phyloP scores from a whole-genome alignment of 2,113 vertebrate species.

The Lepus americanus region DNA sequence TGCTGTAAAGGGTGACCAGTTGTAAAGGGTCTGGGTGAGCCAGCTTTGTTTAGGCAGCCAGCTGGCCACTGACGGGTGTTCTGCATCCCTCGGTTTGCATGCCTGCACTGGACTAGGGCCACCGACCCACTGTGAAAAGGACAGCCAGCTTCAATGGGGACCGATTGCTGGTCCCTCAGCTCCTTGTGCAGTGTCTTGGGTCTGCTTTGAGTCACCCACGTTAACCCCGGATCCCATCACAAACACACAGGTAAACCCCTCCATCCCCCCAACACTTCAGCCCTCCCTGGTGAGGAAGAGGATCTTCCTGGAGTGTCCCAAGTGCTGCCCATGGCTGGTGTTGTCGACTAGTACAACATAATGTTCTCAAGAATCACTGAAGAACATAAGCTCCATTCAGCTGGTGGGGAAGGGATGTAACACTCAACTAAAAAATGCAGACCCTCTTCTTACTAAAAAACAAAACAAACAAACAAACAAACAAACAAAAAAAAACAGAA shows the following conservation, averaged over 20 bases:
- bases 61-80: not conserved
- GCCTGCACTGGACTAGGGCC: not conserved
- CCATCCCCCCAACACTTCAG: not conserved
- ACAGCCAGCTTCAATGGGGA: not conserved
- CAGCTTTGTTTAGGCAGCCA: not conserved
- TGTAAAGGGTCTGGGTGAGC: not conserved
- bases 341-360: not conserved
- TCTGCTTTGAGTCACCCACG: not conserved
- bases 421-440: conserved; percentile 5
- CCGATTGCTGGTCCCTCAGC: not conserved
- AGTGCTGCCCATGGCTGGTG: not conserved
- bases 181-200: not conserved
- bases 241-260: not conserved
- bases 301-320: not conserved
- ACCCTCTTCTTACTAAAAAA: not conserved
- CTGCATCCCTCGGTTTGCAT: conserved; percentile 17
- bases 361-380: not conserved
- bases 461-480: too few species aligned
- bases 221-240: not conserved
- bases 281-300: not conserved
- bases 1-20: not conserved
- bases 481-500: not conserved
- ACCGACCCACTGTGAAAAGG: not conserved
- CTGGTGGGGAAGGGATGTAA: not conserved
- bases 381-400: not conserved